Evolutionary conservation across 1,140 invertebrate species (phyloP), one percentile per base, ranked within the genome.

Genomic region (Philaenus spumarius): DNA sequence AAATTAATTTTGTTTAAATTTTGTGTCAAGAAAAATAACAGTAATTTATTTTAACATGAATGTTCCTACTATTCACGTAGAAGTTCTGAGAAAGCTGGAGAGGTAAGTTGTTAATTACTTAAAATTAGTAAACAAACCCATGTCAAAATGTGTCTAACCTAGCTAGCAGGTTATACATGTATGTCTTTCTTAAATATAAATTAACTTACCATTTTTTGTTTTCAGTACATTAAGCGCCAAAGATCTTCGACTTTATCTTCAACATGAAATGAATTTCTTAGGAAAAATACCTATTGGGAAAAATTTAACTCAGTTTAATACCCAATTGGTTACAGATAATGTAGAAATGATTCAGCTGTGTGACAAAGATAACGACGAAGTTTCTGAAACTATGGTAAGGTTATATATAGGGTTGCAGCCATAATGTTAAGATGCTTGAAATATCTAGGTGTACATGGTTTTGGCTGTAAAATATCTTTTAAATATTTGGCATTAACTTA

Each of bases 11-110:
- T n/a, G 7, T 37, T 9, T 37, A n/a, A 37, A 9, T n/a, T 9
- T 37, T 9, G n/a, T 9, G 7, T 37, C n/a, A 37, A 37, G 7
- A 37, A 37, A 37, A 37, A 37, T 9, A 7, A 9, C 7, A n/a
- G 35, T 9, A n/a, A 7, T 37, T n/a, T 7, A 7, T 7, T 51
- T 23, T 37, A 55, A 55, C 30, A 59, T 9, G 15, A 61, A 57
- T 54, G 51, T 58, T 20, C 55, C 55, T 34, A 24, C 23, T 35
- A 37, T 61, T 17, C 55, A 61, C n/a, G 55, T 58, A 15, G 60
- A 61, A 24, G 55, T 61, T n/a, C 26, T 61, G 12, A 14, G 51
- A 30, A 39, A 57, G 37, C 7, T 23, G 15, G 47, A 48, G 19
- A 61, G 48, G 60, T 61, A 61, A 17, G 59, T 37, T 1, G 17